These are phyloP conservation scores for Popillia japonica DNA, from an alignment of 1,140 invertebrate genomes.

Conservation along the genomic window DNA sequence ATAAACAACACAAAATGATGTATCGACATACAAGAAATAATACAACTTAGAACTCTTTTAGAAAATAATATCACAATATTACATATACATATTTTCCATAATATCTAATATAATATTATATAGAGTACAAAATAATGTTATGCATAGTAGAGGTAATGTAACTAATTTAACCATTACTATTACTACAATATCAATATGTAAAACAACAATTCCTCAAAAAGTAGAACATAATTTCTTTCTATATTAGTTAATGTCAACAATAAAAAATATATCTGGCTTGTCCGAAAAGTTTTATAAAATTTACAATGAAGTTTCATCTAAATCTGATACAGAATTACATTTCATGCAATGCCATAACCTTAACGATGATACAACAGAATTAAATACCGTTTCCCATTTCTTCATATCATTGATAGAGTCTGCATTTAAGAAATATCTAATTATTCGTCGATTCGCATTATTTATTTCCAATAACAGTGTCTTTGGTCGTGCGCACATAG, in stretches of 20 bases:
- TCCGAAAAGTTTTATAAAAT: not conserved
- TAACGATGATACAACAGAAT: conserved; percentile 56
- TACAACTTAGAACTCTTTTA: too few relatives aligned
- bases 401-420: conserved; percentile 58
- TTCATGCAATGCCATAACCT: conserved; percentile 55
- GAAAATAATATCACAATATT: too few relatives aligned
- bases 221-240: not conserved
- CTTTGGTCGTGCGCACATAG: conserved; percentile 58
- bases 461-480: conserved; percentile 57
- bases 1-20: too few relatives aligned
- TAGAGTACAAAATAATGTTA: too few relatives aligned
- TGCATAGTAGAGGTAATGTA: too few relatives aligned
- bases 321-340: not conserved
- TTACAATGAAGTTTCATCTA: conserved; percentile 24
- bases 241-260: not conserved
- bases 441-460: conserved; percentile 44
- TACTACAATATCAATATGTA: not conserved
- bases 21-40: too few relatives aligned
- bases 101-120: too few relatives aligned
- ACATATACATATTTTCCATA: too few relatives aligned
- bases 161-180: too few relatives aligned
- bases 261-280: not conserved
- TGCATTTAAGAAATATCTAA: conserved; percentile 54
- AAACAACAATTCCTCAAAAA: not conserved
- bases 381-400: conserved; percentile 59